These are phyloP conservation scores for Nemotelus nigrinus DNA, from an alignment of 2,888 invertebrate species.

Conservation along the genomic window DNA sequence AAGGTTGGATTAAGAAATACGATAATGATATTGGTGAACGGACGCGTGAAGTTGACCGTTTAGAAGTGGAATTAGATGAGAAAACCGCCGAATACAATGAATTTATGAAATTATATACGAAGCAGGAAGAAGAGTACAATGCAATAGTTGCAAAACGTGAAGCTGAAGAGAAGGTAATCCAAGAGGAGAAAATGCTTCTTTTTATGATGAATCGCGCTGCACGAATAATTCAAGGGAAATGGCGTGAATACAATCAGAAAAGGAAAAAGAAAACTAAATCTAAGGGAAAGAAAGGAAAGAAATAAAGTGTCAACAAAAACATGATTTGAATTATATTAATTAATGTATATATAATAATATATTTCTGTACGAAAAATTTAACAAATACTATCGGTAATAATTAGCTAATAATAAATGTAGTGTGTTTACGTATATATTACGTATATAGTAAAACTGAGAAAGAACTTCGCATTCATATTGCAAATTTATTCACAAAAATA, in stretches of 20 bases:
- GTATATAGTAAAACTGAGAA: too few relatives aligned
- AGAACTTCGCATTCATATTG: too few relatives aligned
- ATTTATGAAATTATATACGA: conserved; percentile 55
- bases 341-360: too few relatives aligned
- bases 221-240: conserved; percentile 58
- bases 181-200: conserved; percentile 57
- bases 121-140: conserved; percentile 57
- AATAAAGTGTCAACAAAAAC: not conserved
- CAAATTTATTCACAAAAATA: too few relatives aligned
- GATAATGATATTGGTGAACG: conserved; percentile 60
- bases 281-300: conserved; percentile 51
- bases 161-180: conserved; percentile 52
- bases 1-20: conserved; percentile 59
- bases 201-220: conserved; percentile 62
- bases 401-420: too few relatives aligned
- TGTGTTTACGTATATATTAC: too few relatives aligned
- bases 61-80: conserved; percentile 54
- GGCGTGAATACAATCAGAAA: conserved; percentile 56
- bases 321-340: too few relatives aligned
- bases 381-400: too few relatives aligned
- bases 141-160: conserved; percentile 55
- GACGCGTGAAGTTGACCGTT: conserved; percentile 55
- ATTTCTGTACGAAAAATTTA: too few relatives aligned
- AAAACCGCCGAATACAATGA: conserved; percentile 54
- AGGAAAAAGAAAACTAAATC: conserved; percentile 55